Conservation (phyloP, 2,797 vertebrate species). For the Carapus acus region DNA sequence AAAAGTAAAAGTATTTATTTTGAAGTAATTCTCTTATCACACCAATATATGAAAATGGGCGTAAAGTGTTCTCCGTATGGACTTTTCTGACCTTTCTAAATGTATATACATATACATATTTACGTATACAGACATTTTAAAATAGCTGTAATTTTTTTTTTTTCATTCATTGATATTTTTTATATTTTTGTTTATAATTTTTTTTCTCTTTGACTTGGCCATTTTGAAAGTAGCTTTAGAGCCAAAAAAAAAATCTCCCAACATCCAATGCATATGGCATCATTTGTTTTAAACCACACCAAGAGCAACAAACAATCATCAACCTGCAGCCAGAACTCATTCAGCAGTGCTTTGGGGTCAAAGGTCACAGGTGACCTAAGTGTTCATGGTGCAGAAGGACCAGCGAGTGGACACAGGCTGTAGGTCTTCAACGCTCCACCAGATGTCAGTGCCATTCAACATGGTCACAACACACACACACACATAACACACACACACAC, state of each 20-base stretch:
- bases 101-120: too few relatives aligned
- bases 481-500: too few relatives aligned
- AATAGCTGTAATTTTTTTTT: too few relatives aligned
- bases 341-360: neutral
- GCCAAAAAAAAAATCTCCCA: too few relatives aligned
- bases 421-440: constrained; percentile 32
- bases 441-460: constrained; percentile 55
- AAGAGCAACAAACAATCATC: neutral
- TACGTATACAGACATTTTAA: too few relatives aligned
- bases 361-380: constrained; percentile 3
- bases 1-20: constrained; percentile 63
- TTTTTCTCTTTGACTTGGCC: too few relatives aligned
- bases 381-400: neutral
- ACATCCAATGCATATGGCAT: neutral
- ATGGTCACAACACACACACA: constrained; percentile 11
- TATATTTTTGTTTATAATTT: too few relatives aligned
- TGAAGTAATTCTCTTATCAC: constrained; percentile 55
- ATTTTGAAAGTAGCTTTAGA: too few relatives aligned
- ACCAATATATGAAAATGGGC: constrained; percentile 61
- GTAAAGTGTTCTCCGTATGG: constrained; percentile 50
- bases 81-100: constrained; percentile 33
- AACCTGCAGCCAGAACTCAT: neutral
- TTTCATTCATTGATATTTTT: too few relatives aligned
- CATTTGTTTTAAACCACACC: neutral
- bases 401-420: neutral